These are phyloP conservation scores for Vidua chalybeata DNA, from an alignment of 2,113 vertebrate species.

Conservation along the genomic window DNA sequence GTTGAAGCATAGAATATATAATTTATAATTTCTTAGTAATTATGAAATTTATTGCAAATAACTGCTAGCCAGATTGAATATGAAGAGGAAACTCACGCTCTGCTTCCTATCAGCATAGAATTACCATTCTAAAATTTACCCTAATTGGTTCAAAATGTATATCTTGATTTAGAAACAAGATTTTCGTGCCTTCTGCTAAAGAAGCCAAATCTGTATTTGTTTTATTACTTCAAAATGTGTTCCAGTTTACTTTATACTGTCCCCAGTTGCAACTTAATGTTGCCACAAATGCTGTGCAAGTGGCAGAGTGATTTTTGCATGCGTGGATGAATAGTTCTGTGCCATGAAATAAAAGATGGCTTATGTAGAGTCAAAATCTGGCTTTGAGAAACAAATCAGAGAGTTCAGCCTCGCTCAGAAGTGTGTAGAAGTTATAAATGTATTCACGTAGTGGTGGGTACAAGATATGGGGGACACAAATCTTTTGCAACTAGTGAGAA, in stretches of 20 bases:
- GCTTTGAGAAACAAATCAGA: background rate
- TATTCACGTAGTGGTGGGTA: background rate
- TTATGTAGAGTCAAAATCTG: background rate
- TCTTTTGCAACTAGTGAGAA: background rate
- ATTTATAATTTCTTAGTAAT: background rate
- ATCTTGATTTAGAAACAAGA: background rate
- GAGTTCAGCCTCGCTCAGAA: background rate
- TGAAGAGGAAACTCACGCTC: background rate
- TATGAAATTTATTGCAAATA: background rate
- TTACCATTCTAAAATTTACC: background rate
- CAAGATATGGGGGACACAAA: background rate
- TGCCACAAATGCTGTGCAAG: background rate
- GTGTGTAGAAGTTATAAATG: background rate
- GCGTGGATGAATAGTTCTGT: background rate
- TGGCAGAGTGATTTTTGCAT: background rate
- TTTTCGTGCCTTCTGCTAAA: background rate
- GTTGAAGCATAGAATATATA: background rate
- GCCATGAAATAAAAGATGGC: background rate
- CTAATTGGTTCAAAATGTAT: background rate
- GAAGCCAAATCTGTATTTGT: background rate
- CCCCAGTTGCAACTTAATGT: background rate
- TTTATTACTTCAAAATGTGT: background rate
- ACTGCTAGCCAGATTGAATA: background rate
- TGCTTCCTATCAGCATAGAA: background rate
- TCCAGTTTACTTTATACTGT: background rate